Percentiles rank a stretch among this genome's conserved stretches.
Conservation (phyloP, 1,140 invertebrate species). For the Drosophila sp. region DNA sequence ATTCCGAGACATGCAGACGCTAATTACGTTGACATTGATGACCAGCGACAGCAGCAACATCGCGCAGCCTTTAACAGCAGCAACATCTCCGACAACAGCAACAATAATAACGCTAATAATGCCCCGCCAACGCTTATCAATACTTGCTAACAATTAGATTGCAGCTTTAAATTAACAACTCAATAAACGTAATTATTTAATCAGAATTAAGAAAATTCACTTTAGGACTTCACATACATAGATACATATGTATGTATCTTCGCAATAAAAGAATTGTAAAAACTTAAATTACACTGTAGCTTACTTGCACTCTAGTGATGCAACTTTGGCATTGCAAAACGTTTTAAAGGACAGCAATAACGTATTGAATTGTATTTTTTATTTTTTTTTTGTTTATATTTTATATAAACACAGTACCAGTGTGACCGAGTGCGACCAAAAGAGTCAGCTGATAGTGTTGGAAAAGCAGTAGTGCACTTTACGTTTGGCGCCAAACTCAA, state of each 20-base stretch:
- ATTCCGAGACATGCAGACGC: constrained; percentile 32
- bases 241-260: neutral
- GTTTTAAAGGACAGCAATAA: neutral
- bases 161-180: constrained; percentile 8
- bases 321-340: neutral
- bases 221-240: neutral
- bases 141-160: constrained; percentile 65
- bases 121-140: constrained; percentile 62
- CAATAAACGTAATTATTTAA: constrained; percentile 3
- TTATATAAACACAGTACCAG: constrained; percentile 1
- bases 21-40: constrained; percentile 53
- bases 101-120: constrained; percentile 18
- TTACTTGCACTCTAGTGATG: constrained; percentile 1
- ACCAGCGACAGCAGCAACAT: constrained; percentile 25
- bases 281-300: neutral
- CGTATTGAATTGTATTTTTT: neutral
- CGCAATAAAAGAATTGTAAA: constrained; percentile 2
- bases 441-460: neutral
- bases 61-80: constrained; percentile 13
- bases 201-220: neutral
- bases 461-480: neutral
- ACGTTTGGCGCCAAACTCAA: neutral
- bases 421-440: neutral
- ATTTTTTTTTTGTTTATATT: neutral
- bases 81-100: constrained; percentile 18